Evolutionary conservation across 2,888 invertebrate species (phyloP).

Genomic region (Lydus trimaculatus): DNA sequence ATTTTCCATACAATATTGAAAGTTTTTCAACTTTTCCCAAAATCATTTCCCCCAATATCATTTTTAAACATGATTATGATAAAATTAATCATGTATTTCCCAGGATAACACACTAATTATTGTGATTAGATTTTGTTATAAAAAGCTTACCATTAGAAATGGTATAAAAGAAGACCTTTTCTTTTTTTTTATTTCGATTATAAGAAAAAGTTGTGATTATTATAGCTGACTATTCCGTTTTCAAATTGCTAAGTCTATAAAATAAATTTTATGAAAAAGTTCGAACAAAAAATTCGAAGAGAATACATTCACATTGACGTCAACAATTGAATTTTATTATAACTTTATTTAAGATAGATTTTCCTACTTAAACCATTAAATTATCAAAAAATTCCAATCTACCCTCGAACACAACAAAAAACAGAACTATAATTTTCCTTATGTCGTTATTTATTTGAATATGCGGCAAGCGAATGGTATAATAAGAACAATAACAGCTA

Average conservation of each 20-base stretch:
- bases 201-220: not conserved
- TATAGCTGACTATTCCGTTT: not conserved
- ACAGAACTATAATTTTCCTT: not conserved
- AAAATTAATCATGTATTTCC: not conserved
- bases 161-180: too few relatives aligned
- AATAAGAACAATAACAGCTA: too few relatives aligned
- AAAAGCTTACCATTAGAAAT: too few relatives aligned
- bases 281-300: not conserved
- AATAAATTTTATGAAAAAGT: not conserved
- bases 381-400: not conserved
- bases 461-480: not conserved
- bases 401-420: not conserved
- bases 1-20: slow-evolving; percentile 1
- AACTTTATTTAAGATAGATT: not conserved
- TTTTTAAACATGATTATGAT: not conserved
- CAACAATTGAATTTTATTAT: not conserved
- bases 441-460: not conserved
- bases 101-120: too few relatives aligned
- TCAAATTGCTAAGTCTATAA: not conserved
- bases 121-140: too few relatives aligned
- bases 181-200: not conserved
- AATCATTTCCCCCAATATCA: not conserved
- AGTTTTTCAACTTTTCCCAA: not conserved
- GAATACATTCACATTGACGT: not conserved
- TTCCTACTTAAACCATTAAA: not conserved